Evolutionary conservation across 30 jellyfish, hydroid and myxozoan genomes (phyloP), one percentile per base, ranked within the genome.

Genomic region (Turritopsis dohrnii): DNA sequence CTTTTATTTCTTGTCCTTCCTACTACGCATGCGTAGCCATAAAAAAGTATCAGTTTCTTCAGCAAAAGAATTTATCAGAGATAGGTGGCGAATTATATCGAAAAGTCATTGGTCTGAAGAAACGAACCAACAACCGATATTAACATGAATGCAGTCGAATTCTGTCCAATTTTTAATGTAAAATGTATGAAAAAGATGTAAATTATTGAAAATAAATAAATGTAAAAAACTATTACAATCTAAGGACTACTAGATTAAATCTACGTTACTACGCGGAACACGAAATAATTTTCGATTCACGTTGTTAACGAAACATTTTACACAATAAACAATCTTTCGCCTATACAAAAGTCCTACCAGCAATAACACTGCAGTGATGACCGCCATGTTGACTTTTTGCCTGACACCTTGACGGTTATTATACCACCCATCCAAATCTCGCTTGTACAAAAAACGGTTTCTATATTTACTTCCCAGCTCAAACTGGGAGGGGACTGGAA

Each of bases 401-500:
- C 8, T 29, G 3, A 18, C 25, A 66, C 16, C 7, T 65, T 72
- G 41, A 13, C 65, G 72, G n/a, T 85, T 73, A 25, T 17, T 29
- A 18, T 21, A 25, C 89, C 89, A 85, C 16, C 0, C 28, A 5
- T 21, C 73, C 41, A 75, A 75, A 18, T 76, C 89, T 0, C 52
- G 65, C 28, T 71, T 76, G 54, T 81, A 69, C 75, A 85, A 75
- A 81, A 88, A 93, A 65, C 72, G 71, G 89, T 93, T 93, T 53
- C 96, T 71, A 28, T 52, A 83, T 1, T 75, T 73, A 18, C 75
- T 52, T n/a, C 87, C 88, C 18, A 93, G 94, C 53, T 93, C 98
- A 74, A 93, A 93, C 75, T 93, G 98, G 21, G 98, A 93, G n/a
- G 91, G 93, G 75, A 73, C 83, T 8, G 98, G 98, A 79, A 93